Conservation (phyloP, 2,888 invertebrate species). For the Neuroscelio doddi region DNA sequence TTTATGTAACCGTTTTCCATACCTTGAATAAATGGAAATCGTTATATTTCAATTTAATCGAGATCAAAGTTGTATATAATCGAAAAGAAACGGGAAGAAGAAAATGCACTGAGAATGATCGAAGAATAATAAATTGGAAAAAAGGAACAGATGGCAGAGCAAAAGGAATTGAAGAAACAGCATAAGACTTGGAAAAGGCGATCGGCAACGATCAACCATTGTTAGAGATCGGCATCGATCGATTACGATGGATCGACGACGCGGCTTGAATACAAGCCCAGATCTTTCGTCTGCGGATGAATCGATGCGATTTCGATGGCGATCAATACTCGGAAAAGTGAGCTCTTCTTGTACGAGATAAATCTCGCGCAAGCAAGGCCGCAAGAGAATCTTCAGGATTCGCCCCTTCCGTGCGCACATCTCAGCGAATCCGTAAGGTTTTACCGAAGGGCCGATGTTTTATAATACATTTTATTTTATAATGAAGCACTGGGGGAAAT, state of each 20-base stretch:
- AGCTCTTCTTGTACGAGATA: slow-evolving; percentile 39
- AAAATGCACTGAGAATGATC: slow-evolving; percentile 25
- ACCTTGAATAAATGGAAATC: slow-evolving; percentile 9
- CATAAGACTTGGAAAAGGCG: slow-evolving; percentile 10
- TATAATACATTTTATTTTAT: slow-evolving; percentile 47
- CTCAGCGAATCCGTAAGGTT: slow-evolving; percentile 27
- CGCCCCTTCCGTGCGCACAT: slow-evolving; percentile 23
- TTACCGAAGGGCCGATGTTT: slow-evolving; percentile 38
- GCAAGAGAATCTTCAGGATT: no score
- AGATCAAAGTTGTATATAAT: slow-evolving; percentile 24
- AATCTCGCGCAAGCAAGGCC: slow-evolving; percentile 41
- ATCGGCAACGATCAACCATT: slow-evolving; percentile 33
- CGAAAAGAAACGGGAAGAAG: slow-evolving; percentile 22
- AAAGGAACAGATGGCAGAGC: slow-evolving; percentile 18
- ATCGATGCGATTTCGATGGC: slow-evolving; percentile 45
- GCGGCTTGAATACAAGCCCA: slow-evolving; percentile 38
- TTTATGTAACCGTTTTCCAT: no score
- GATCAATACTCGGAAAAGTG: slow-evolving; percentile 44
- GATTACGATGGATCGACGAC: slow-evolving; percentile 36
- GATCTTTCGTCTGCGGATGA: slow-evolving; percentile 32
- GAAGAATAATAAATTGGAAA: not conserved
- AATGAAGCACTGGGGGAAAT: slow-evolving; percentile 42
- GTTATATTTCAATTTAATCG: slow-evolving; percentile 33
- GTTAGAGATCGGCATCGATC: slow-evolving; percentile 42
- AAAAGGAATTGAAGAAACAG: slow-evolving; percentile 35